Percentiles rank a stretch among this genome's conserved stretches.
phyloP scores from a whole-genome alignment of 2,888 invertebrate species.

The Trisateles emortualis region DNA sequence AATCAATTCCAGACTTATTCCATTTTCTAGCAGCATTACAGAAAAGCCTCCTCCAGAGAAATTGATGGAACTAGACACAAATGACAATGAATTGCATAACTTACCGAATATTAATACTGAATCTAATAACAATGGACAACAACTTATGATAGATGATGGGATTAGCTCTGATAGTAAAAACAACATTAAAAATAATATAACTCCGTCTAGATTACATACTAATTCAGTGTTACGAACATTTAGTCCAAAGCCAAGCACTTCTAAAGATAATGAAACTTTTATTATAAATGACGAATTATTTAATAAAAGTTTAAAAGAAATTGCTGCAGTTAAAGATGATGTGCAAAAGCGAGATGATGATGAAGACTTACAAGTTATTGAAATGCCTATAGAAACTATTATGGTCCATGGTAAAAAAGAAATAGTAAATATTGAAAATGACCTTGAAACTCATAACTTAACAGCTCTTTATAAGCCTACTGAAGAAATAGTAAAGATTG shows the following conservation, averaged over 20 bases:
- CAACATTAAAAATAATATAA: constrained; percentile 44
- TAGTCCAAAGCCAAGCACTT: constrained; percentile 66
- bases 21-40: not conserved
- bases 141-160: constrained; percentile 36
- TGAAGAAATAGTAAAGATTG: not conserved
- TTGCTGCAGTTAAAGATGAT: not conserved
- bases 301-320: constrained; percentile 48
- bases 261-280: constrained; percentile 56
- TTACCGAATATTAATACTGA: not conserved
- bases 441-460: too few relatives aligned
- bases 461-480: not conserved
- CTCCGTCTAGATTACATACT: constrained; percentile 13
- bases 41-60: constrained; percentile 41
- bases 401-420: constrained; percentile 29
- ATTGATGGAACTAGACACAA: constrained; percentile 41
- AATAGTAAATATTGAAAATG: not conserved
- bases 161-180: constrained; percentile 52
- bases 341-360: constrained; percentile 12
- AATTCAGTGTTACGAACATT: constrained; percentile 37
- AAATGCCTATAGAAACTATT: constrained; percentile 48
- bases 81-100: not conserved
- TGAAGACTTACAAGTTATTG: constrained; percentile 37
- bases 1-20: not conserved
- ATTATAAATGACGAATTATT: constrained; percentile 60
- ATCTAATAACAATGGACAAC: not conserved